Conservation (phyloP, 2,113 vertebrate species). For the Euleptes europaea region DNA sequence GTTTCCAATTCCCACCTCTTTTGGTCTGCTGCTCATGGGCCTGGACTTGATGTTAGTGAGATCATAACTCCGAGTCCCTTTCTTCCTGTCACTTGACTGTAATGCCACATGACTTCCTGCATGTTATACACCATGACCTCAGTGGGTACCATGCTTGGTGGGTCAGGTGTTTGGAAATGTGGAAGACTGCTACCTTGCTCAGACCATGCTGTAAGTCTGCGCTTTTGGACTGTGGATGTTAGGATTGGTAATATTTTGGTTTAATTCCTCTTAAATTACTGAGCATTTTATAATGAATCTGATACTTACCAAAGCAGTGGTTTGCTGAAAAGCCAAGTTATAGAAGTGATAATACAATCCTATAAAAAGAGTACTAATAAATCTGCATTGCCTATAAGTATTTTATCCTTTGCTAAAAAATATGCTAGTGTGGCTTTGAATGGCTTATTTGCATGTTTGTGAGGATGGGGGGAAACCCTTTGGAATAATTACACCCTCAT, state of each 20-base stretch:
- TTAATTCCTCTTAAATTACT: not conserved
- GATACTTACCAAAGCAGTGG: not conserved
- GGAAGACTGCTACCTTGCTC: too few species aligned
- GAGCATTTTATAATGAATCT: not conserved
- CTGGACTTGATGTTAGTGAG: too few species aligned
- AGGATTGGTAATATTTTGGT: not conserved
- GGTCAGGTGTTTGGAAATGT: not conserved
- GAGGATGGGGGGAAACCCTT: constrained; percentile 15
- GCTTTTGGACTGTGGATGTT: not conserved
- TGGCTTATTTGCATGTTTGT: constrained; percentile 41
- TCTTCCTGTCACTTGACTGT: too few species aligned
- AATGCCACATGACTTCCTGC: too few species aligned
- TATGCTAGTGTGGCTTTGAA: constrained; percentile 40
- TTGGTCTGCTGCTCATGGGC: too few species aligned
- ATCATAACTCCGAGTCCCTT: too few species aligned
- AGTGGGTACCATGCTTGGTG: not conserved
- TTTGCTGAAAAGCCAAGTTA: not conserved
- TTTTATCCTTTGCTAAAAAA: constrained; percentile 5
- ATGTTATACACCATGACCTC: too few species aligned
- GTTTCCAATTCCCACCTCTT: too few species aligned
- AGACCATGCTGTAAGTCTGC: not conserved
- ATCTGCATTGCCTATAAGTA: not conserved
- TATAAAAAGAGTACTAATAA: constrained; percentile 12
- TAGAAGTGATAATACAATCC: not conserved
- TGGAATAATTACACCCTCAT: constrained; percentile 46